Conservation (phyloP, 2,797 vertebrate genomes). For the Gobionotothen gibberifrons region DNA sequence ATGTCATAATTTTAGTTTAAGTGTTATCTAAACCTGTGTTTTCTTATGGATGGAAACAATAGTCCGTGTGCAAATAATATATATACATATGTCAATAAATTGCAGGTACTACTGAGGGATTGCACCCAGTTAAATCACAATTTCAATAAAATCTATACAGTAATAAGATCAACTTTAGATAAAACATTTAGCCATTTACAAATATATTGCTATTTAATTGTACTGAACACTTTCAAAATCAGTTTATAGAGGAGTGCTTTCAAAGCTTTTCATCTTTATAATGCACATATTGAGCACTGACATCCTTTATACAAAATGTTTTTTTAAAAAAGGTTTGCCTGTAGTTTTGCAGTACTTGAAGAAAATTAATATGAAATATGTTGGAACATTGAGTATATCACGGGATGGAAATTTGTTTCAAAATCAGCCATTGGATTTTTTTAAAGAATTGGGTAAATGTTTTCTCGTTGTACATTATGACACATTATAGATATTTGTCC, state of each 20-base stretch:
- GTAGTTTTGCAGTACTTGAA: constrained; percentile 63
- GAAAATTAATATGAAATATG: constrained; percentile 69
- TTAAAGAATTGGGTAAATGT: constrained; percentile 78
- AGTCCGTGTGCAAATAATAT: constrained; percentile 72
- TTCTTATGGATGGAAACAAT: constrained; percentile 79
- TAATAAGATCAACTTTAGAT: constrained; percentile 83
- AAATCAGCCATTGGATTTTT: constrained; percentile 73
- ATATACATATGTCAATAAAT: constrained; percentile 70
- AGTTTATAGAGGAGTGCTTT: constrained; percentile 79
- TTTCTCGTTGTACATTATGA: constrained; percentile 83
- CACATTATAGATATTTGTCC: constrained; percentile 83
- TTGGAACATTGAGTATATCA: constrained; percentile 69
- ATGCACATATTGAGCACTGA: constrained; percentile 85
- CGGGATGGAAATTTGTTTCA: constrained; percentile 56
- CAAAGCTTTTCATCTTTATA: constrained; percentile 79
- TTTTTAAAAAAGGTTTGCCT: constrained; percentile 65
- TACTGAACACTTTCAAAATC: constrained; percentile 81
- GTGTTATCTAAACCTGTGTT: constrained; percentile 89
- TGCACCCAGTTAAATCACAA: constrained; percentile 79
- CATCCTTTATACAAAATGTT: constrained; percentile 85
- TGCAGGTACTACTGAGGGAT: constrained; percentile 76
- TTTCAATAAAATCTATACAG: constrained; percentile 85
- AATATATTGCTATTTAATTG: constrained; percentile 90
- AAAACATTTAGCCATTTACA: constrained; percentile 88
- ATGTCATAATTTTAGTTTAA: too few species aligned